Percentiles rank a stretch among this genome's conserved stretches.
Evolutionary conservation across 2,113 vertebrate genomes (phyloP).

Genomic region (Formicarius rufipectus): DNA sequence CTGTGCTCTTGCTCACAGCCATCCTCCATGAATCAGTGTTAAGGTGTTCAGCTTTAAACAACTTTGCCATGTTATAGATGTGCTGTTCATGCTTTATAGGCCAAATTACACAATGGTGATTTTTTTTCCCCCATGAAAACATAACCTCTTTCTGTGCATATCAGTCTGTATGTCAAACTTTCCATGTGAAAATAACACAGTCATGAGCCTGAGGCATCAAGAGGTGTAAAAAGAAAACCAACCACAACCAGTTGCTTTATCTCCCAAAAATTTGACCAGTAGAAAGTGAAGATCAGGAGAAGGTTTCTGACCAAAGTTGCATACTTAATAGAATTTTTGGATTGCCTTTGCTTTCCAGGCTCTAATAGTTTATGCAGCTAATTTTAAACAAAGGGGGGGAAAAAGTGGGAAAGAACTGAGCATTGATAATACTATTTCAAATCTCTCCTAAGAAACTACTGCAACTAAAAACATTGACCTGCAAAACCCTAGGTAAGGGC

Average conservation of each 20-base stretch:
- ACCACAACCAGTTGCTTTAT: neutral
- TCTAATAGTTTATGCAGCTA: neutral
- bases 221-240: neutral
- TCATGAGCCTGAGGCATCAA: neutral
- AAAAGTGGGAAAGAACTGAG: neutral
- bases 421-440: neutral
- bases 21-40: neutral
- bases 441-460: neutral
- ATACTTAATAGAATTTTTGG: neutral
- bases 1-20: neutral
- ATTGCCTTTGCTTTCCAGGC: neutral
- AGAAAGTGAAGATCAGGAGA: neutral
- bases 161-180: neutral
- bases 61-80: neutral
- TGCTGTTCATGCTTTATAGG: neutral
- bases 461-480: neutral
- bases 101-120: neutral
- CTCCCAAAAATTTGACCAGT: neutral
- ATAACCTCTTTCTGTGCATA: neutral
- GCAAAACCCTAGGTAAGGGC: neutral
- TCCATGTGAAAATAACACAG: neutral
- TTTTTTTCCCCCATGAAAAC: neutral
- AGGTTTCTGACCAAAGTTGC: neutral
- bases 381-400: neutral
- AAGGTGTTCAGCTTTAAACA: neutral